Evolutionary conservation across 1,140 invertebrate genomes (phyloP).

Genomic region (Drosophila fuyamai): DNA sequence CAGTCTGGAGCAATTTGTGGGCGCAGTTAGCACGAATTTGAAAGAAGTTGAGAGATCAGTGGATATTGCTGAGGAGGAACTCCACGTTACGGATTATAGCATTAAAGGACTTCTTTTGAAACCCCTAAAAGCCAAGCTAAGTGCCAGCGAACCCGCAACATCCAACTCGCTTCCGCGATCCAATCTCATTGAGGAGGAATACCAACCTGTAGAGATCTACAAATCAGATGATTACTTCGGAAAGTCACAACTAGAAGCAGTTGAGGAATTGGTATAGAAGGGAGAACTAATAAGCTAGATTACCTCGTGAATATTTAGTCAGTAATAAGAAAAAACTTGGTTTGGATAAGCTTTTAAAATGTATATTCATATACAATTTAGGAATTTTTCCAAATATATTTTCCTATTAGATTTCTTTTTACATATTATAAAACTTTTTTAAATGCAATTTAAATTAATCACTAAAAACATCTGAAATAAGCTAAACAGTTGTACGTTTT

Average conservation of each 20-base stretch:
- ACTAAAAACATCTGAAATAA: too few species aligned
- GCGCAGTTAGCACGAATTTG: slow-evolving; percentile 64
- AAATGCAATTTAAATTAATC: too few species aligned
- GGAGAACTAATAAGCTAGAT: not conserved
- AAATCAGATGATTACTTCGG: slow-evolving; percentile 69
- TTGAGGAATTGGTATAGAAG: not conserved
- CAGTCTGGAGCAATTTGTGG: slow-evolving; percentile 69
- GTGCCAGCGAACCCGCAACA: slow-evolving; percentile 23
- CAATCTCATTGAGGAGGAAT: slow-evolving; percentile 66
- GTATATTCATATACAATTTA: not conserved
- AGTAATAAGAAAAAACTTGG: slow-evolving; percentile 16
- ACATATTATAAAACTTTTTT: not conserved
- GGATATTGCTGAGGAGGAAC: slow-evolving; percentile 75
- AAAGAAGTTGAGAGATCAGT: slow-evolving; percentile 65
- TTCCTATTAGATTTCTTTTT: not conserved
- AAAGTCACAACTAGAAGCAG: not conserved
- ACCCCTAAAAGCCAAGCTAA: slow-evolving; percentile 64
- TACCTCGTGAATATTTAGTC: slow-evolving; percentile 4
- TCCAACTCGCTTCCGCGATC: slow-evolving; percentile 3
- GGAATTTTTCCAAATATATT: not conserved
- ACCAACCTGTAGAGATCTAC: slow-evolving; percentile 63
- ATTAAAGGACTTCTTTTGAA: slow-evolving; percentile 75
- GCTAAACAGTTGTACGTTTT: too few species aligned
- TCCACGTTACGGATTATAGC: slow-evolving; percentile 79
- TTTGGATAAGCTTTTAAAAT: not conserved